Evolutionary conservation across 2,888 invertebrate genomes (phyloP).

Genomic region (Bellardia bayeri): DNA sequence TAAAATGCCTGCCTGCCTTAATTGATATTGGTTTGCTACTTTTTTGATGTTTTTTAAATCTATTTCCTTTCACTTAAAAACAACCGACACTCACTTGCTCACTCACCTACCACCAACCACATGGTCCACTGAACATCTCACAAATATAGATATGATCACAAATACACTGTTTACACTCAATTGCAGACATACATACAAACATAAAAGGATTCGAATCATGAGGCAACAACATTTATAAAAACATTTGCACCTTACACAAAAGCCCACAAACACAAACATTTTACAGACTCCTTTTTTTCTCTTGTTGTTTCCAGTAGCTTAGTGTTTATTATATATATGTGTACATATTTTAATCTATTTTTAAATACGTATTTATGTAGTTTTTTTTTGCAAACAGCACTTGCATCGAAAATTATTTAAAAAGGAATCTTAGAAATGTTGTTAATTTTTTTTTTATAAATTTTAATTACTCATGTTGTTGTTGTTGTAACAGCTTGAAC

Average conservation of each 20-base stretch:
- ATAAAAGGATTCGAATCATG: no score
- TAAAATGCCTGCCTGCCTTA: constrained; percentile 77
- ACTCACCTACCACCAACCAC: not conserved
- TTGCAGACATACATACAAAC: no score
- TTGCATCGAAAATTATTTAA: no score
- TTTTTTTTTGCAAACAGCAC: no score
- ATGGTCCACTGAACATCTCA: constrained; percentile 22
- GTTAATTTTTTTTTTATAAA: no score
- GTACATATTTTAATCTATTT: not conserved
- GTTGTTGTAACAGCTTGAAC: no score
- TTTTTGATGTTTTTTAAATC: constrained; percentile 74
- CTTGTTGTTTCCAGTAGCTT: constrained; percentile 9
- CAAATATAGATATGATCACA: not conserved
- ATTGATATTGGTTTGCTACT: constrained; percentile 77
- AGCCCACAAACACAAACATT: constrained; percentile 23
- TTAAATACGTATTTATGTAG: no score
- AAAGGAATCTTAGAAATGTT: no score
- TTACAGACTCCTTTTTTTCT: not conserved
- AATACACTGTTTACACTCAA: not conserved
- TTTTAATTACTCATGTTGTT: no score
- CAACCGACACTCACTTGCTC: constrained; percentile 15
- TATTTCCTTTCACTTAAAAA: constrained; percentile 62
- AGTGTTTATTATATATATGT: not conserved
- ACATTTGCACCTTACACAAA: constrained; percentile 2
- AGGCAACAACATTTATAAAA: not conserved